phyloP scores from a whole-genome alignment of 2,888 invertebrate species.

The Calephelis perditalis region DNA sequence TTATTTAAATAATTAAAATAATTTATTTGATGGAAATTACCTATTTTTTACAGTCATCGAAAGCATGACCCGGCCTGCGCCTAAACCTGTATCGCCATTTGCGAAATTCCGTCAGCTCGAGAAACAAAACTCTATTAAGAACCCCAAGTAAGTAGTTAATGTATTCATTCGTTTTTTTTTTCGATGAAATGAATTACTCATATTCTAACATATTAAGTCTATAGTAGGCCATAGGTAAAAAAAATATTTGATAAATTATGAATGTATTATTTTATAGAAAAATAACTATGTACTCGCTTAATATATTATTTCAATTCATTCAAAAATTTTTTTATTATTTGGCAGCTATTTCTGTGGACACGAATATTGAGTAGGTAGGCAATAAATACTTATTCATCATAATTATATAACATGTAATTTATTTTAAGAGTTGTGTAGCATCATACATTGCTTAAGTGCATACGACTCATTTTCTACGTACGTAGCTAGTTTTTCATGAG shows the following conservation, averaged over 20 bases:
- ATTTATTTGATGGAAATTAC: not conserved
- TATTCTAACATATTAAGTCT: no score
- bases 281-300: conserved; percentile 26
- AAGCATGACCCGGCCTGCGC: conserved; percentile 66
- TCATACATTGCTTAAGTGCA: conserved; percentile 36
- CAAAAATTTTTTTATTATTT: conserved; percentile 55
- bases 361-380: conserved; percentile 62
- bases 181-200: not conserved
- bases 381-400: conserved; percentile 41
- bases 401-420: conserved; percentile 41
- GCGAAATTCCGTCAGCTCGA: conserved; percentile 95
- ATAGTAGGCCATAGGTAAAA: no score
- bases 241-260: not conserved
- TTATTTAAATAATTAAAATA: not conserved
- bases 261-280: conserved; percentile 14
- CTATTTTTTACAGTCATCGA: conserved; percentile 67
- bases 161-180: not conserved
- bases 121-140: conserved; percentile 88
- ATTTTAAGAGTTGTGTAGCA: conserved; percentile 35
- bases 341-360: conserved; percentile 66
- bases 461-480: conserved; percentile 24
- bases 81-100: conserved; percentile 89
- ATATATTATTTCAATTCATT: conserved; percentile 33
- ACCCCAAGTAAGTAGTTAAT: conserved; percentile 85
- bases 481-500: conserved; percentile 4